Evolutionary conservation across 2,888 invertebrate genomes (phyloP).

Genomic region (Tetragonisca angustula): DNA sequence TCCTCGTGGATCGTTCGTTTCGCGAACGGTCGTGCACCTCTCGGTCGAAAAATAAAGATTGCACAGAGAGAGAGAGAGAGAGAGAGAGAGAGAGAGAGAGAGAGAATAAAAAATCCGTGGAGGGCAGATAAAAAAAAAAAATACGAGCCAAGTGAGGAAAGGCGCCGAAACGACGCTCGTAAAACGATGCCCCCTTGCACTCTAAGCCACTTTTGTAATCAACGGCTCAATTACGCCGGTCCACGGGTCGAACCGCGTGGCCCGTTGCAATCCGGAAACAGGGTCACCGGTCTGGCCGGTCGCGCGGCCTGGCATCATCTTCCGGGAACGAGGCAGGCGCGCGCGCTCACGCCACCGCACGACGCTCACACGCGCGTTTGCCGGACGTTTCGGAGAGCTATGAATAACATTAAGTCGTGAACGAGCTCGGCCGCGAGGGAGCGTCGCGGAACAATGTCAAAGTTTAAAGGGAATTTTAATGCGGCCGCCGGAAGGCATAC

Average conservation of each 20-base stretch:
- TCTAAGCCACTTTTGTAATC: conserved; percentile 67
- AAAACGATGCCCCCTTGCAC: conserved; percentile 52
- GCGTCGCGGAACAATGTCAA: conserved; percentile 58
- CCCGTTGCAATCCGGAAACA: conserved; percentile 51
- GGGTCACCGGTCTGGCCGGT: conserved; percentile 35
- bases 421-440: conserved; percentile 46
- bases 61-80: background rate
- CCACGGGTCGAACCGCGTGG: conserved; percentile 42
- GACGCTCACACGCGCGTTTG: conserved; percentile 25
- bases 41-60: conserved; percentile 21
- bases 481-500: conserved; percentile 59
- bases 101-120: background rate
- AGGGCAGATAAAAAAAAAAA: background rate
- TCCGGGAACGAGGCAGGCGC: conserved; percentile 38
- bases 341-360: background rate
- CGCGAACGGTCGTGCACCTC: background rate
- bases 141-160: conserved; percentile 22
- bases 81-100: background rate
- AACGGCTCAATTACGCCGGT: conserved; percentile 67
- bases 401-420: conserved; percentile 59
- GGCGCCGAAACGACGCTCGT: conserved; percentile 63
- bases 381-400: conserved; percentile 43
- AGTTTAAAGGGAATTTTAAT: conserved; percentile 63
- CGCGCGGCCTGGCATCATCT: conserved; percentile 40
- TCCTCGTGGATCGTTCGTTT: conserved; percentile 38